phyloP scores from a whole-genome alignment of 2,888 invertebrate genomes.

The Drosophila prolongata region DNA sequence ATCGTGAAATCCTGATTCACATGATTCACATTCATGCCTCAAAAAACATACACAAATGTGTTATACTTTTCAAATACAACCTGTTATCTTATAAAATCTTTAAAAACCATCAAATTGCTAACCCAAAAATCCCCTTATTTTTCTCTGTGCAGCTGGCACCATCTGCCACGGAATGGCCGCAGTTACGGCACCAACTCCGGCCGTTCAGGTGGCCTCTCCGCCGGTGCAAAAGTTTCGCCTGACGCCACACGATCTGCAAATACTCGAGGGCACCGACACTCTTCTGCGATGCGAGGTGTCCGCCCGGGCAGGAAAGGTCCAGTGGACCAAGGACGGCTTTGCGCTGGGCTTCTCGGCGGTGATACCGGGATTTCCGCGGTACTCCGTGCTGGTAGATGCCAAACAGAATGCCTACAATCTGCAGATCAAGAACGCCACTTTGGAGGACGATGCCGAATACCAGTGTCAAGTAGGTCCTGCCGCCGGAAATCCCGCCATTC shows the following conservation, averaged over 20 bases:
- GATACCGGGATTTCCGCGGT: conserved; percentile 93
- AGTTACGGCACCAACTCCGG: conserved; percentile 16
- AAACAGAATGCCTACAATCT: conserved; percentile 94
- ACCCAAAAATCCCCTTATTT: not conserved
- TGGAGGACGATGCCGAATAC: conserved; percentile 97
- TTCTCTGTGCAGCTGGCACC: conserved; percentile 25
- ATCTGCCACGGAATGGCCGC: conserved; percentile 34
- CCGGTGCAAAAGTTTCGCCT: conserved; percentile 91
- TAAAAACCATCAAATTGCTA: not conserved
- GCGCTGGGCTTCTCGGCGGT: conserved; percentile 92
- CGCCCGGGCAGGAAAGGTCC: conserved; percentile 93
- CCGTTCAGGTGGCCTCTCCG: conserved; percentile 14
- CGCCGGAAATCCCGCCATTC: conserved; percentile 91
- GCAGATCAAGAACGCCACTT: conserved; percentile 93
- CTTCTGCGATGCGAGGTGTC: conserved; percentile 93
- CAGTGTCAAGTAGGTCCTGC: conserved; percentile 98
- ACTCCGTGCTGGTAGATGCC: conserved; percentile 94
- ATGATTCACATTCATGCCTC: no score
- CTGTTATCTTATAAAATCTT: no score
- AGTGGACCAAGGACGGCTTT: conserved; percentile 98
- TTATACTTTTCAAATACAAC: no score
- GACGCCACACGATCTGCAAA: conserved; percentile 91
- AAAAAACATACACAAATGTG: no score
- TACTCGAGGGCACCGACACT: conserved; percentile 93
- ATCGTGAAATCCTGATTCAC: no score